Evolutionary conservation across 1,140 invertebrate species (phyloP).

Genomic region (Neotoxoptera formosana): DNA sequence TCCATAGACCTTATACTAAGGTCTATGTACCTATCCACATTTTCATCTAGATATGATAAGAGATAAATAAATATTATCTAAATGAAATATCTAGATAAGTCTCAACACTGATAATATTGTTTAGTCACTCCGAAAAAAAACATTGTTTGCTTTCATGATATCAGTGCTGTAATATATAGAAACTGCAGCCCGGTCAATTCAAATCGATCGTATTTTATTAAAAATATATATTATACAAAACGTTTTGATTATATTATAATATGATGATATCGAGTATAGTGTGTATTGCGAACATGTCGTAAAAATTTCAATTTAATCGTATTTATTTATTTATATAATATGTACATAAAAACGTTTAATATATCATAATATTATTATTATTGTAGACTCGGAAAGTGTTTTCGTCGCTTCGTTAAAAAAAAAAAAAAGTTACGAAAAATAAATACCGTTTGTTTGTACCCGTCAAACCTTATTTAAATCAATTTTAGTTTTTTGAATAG

Average conservation of each 20-base stretch:
- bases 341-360: not conserved
- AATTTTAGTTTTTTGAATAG: not conserved
- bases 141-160: not conserved
- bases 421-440: not conserved
- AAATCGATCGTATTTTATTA: not conserved
- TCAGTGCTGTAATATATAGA: not conserved
- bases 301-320: not conserved
- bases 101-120: too few species aligned
- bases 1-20: too few species aligned
- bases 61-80: too few species aligned
- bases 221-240: not conserved
- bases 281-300: not conserved
- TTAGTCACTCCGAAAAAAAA: not conserved
- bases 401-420: not conserved
- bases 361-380: not conserved
- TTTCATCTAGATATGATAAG: too few species aligned
- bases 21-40: too few species aligned
- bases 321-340: not conserved
- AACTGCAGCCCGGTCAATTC: not conserved
- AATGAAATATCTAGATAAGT: too few species aligned
- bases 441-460: not conserved
- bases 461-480: constrained; percentile 14
- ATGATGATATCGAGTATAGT: not conserved
- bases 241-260: not conserved
- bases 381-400: not conserved